Evolutionary conservation across 1,140 invertebrate species (phyloP).

Genomic region (Planococcus citri): DNA sequence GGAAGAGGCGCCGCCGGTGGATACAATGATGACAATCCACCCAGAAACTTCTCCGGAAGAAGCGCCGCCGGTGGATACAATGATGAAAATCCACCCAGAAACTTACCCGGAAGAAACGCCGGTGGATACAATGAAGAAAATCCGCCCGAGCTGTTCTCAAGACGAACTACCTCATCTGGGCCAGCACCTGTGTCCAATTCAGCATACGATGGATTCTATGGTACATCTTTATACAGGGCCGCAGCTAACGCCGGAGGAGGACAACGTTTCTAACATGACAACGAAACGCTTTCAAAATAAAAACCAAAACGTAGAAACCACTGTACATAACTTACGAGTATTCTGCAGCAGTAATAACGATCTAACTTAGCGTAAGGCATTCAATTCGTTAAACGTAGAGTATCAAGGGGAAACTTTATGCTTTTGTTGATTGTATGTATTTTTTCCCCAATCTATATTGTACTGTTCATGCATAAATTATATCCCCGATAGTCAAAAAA

Average conservation of each 20-base stretch:
- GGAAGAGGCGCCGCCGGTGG: background rate
- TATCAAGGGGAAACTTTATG: too few relatives aligned
- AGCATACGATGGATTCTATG: slow-evolving; percentile 10
- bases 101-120: background rate
- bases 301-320: too few relatives aligned
- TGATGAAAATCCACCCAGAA: background rate
- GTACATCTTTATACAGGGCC: background rate
- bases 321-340: too few relatives aligned
- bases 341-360: too few relatives aligned
- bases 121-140: background rate
- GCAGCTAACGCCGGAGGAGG: background rate
- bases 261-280: background rate
- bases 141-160: background rate
- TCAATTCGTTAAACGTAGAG: too few relatives aligned
- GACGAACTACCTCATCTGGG: background rate
- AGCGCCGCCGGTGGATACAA: background rate
- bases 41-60: background rate
- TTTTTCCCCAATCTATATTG: too few relatives aligned
- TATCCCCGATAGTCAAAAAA: too few relatives aligned
- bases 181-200: background rate
- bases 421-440: too few relatives aligned
- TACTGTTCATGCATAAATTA: too few relatives aligned
- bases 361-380: too few relatives aligned
- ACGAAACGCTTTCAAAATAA: too few relatives aligned
- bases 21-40: background rate